Evolutionary conservation across 2,797 vertebrate species (phyloP), one percentile per base, ranked within the genome.

Genomic region (Meriones psammophilus): DNA sequence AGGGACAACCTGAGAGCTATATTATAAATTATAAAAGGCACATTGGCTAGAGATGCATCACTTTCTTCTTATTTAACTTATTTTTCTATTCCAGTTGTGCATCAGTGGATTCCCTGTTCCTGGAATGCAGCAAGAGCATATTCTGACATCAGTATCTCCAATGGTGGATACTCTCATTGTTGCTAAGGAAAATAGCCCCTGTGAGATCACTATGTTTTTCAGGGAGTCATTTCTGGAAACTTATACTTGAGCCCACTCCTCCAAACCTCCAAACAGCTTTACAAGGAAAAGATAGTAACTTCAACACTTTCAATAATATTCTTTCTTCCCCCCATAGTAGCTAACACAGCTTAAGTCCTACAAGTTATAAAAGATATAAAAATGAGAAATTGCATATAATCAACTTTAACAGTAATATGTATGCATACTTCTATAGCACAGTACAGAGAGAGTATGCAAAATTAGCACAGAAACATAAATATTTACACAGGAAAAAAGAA

Each of bases 271-370:
- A 68, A 79, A 14, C 24, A 71, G 83, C n/a, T 89, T 78, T 39
- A 33, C 17, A 91, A 87, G 30, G 39, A 89, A 92, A 39, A 92
- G 7, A 26, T 92, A 6, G 78, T 33, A 85, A 36, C 86, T 95
- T 94, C 86, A 86, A 94, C 93, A 88, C 56, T 56, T 26, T 58
- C 89, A 79, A 0, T 68, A 77, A 77, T 83, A 93, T 84, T 60
- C 66, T 15, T 58, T 18, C 74, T 22, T 80, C 36, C 33, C 77
- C 64, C 58, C 87, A 36, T 88, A 90, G 66, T 24, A 88, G 24
- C 58, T 46, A 78, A 39, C 60, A 28, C 42, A 10, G 6, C 68
- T 84, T 84, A 56, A 62, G 88, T 85, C 42, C 60, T 68, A 24
- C 3, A 91, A 73, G 33, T 46, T 2, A 28, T 36, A 42, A 91